Evolutionary conservation across 1,140 invertebrate species (phyloP).

Genomic region (Neoseiulus cucumeris): DNA sequence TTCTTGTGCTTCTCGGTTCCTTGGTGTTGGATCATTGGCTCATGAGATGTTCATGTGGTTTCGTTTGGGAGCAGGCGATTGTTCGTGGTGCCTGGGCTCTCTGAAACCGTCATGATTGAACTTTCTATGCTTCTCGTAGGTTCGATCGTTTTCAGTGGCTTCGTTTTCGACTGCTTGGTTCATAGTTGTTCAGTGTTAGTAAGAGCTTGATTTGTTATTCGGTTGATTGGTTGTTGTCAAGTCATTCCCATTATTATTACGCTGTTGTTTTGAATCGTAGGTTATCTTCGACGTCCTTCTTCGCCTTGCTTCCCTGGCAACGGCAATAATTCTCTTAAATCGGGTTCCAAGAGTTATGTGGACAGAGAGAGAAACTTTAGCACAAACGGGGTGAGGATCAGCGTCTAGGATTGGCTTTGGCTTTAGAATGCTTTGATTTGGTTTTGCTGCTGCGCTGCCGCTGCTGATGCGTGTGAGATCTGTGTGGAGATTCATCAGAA

Average conservation of each 20-base stretch:
- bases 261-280: neutral
- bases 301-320: slow-evolving; percentile 11
- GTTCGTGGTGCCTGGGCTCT: neutral
- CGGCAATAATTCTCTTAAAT: neutral
- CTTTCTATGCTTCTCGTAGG: neutral
- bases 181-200: neutral
- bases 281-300: slow-evolving; percentile 8
- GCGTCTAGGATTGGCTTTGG: neutral
- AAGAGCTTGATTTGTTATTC: neutral
- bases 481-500: too few species aligned
- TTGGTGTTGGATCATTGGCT: neutral
- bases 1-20: neutral
- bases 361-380: slow-evolving; percentile 3
- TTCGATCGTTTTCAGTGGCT: neutral
- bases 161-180: neutral
- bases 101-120: too few species aligned
- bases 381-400: neutral
- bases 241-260: neutral
- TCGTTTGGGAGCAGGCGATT: neutral
- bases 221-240: neutral
- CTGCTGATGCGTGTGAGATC: too few species aligned
- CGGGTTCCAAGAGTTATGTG: neutral
- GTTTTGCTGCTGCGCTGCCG: too few species aligned
- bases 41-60: neutral
- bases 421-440: neutral